Percentiles rank a stretch among this genome's conserved stretches.
phyloP scores from a whole-genome alignment of 2,888 invertebrate species.

The Chrysotoxum bicinctum region DNA sequence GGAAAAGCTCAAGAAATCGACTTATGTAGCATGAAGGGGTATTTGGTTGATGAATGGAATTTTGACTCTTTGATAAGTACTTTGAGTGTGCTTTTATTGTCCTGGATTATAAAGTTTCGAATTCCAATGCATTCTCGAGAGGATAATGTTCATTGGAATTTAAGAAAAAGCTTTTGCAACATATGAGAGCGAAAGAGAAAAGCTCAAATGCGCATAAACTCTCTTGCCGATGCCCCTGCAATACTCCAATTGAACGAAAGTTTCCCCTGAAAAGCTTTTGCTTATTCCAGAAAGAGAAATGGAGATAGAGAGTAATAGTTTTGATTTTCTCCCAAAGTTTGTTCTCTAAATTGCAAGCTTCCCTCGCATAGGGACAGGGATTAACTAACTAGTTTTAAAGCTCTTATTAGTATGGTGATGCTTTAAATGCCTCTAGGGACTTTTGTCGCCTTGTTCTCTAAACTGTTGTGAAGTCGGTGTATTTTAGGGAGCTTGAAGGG shows the following conservation, averaged over 20 bases:
- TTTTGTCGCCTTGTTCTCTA: constrained; percentile 40
- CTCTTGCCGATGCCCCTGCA: constrained; percentile 36
- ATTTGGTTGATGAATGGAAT: constrained; percentile 29
- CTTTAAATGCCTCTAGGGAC: constrained; percentile 62
- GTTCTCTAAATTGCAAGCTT: not conserved
- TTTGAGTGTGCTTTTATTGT: constrained; percentile 35
- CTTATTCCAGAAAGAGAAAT: constrained; percentile 19
- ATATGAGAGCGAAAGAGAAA: constrained; percentile 1
- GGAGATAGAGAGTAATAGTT: not conserved
- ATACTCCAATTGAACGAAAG: constrained; percentile 64
- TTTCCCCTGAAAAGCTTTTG: constrained; percentile 60
- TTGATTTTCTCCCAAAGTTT: not conserved
- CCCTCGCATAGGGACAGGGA: constrained; percentile 15
- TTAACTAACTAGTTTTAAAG: constrained; percentile 51
- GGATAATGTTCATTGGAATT: constrained; percentile 39
- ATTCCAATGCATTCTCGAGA: constrained; percentile 65
- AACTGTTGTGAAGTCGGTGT: constrained; percentile 21
- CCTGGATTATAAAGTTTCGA: constrained; percentile 50
- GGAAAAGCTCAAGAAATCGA: constrained; percentile 55
- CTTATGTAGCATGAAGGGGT: not conserved
- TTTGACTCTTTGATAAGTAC: constrained; percentile 25
- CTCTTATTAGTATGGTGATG: constrained; percentile 55
- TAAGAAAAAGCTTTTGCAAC: constrained; percentile 22
- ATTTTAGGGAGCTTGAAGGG: constrained; percentile 45
- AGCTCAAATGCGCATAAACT: constrained; percentile 25